Evolutionary conservation across 2,888 invertebrate genomes (phyloP).

Genomic region (Epinotia demarniana): DNA sequence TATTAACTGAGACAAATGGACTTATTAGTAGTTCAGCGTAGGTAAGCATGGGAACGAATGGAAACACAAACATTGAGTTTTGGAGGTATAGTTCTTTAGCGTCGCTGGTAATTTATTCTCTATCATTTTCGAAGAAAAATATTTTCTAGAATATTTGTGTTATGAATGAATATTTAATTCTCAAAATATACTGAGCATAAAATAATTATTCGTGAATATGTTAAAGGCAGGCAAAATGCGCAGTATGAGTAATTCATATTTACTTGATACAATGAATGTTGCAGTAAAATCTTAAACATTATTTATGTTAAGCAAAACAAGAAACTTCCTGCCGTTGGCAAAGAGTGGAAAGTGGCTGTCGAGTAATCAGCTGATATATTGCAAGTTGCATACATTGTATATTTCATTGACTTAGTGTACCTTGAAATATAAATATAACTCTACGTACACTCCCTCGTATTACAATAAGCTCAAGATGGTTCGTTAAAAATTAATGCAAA

Average conservation of each 20-base stretch:
- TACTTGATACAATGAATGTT: background rate
- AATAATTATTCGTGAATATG: background rate
- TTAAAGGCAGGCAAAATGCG: background rate
- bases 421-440: too few species aligned
- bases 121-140: background rate
- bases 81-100: background rate
- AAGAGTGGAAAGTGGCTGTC: constrained; percentile 43
- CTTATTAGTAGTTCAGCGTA: background rate
- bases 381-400: background rate
- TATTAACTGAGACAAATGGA: background rate
- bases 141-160: background rate
- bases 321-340: constrained; percentile 44
- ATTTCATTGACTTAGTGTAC: background rate
- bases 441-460: background rate
- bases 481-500: background rate
- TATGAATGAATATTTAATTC: background rate
- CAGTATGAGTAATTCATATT: background rate
- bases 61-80: background rate
- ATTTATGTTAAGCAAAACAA: constrained; percentile 26
- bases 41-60: background rate
- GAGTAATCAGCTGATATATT: background rate
- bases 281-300: constrained; percentile 19
- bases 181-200: background rate
- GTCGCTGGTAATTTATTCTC: background rate
- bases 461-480: background rate